A percentile compares a stretch with the other conserved stretches of the same genome.
phyloP scores from a whole-genome alignment of 2,797 vertebrate species.

The Pristis pectinata region DNA sequence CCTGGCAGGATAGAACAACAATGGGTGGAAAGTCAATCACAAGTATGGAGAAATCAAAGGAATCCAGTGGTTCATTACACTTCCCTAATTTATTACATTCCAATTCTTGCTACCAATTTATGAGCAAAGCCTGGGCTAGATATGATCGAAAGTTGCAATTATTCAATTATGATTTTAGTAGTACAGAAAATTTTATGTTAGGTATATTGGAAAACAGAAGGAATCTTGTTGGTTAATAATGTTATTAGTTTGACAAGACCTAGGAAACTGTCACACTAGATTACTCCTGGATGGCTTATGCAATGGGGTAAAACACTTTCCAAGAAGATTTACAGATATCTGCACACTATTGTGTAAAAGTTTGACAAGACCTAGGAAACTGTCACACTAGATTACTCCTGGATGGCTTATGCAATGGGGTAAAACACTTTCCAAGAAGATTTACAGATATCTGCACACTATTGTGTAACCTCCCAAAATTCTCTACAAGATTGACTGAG shows the following conservation, averaged over 20 bases:
- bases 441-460: background rate
- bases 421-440: background rate
- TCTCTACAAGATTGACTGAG: background rate
- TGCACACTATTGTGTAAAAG: background rate
- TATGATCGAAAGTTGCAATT: background rate
- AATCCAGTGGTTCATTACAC: background rate
- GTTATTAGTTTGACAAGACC: background rate
- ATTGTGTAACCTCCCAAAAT: background rate
- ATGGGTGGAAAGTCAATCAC: background rate
- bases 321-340: background rate
- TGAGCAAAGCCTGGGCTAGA: background rate
- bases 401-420: background rate
- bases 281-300: background rate
- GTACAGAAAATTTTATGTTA: background rate
- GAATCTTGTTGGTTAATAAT: background rate
- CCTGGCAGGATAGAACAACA: background rate
- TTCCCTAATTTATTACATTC: background rate
- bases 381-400: background rate
- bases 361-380: background rate
- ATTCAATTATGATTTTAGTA: background rate
- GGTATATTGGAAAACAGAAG: background rate
- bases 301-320: background rate
- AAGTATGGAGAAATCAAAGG: background rate
- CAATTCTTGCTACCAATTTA: background rate
- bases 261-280: background rate